Evolutionary conservation across 2,113 vertebrate species (phyloP).

Genomic region (Lampris megalopsis): DNA sequence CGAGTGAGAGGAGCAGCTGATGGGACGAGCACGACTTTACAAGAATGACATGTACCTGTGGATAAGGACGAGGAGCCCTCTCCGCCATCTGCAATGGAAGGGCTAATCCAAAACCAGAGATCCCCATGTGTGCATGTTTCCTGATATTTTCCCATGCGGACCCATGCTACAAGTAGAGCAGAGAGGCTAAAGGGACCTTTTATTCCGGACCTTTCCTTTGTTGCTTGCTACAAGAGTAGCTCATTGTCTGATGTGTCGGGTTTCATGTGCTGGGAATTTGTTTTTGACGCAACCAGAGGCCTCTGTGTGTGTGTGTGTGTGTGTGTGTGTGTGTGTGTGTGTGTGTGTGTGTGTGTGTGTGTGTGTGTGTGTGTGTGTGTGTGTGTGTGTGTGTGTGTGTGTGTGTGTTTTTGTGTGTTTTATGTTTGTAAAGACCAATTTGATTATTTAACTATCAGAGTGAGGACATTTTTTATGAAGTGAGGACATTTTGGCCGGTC

Average conservation of each 20-base stretch:
- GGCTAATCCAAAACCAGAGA: slow-evolving; percentile 26
- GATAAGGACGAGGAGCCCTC: slow-evolving; percentile 38
- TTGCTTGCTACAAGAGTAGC: slow-evolving; percentile 5
- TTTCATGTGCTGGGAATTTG: slow-evolving; percentile 1
- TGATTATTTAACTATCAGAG: too few species aligned
- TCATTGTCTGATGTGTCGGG: neutral
- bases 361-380: too few species aligned
- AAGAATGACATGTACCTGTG: slow-evolving; percentile 56
- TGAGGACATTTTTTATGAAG: too few species aligned
- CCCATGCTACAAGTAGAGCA: slow-evolving; percentile 19
- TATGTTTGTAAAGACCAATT: too few species aligned
- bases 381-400: too few species aligned
- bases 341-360: slow-evolving; percentile 8
- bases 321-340: too few species aligned
- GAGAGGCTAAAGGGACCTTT: slow-evolving; percentile 49
- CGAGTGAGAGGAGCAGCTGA: slow-evolving; percentile 33
- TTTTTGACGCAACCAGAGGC: neutral
- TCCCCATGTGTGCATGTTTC: slow-evolving; percentile 11
- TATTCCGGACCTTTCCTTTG: slow-evolving; percentile 1
- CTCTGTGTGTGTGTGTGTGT: slow-evolving; percentile 5
- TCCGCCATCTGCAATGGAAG: slow-evolving; percentile 49
- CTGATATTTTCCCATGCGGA: slow-evolving; percentile 3
- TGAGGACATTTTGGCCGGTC: too few species aligned
- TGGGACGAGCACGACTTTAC: slow-evolving; percentile 11
- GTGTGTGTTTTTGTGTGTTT: too few species aligned